Conservation (phyloP, 2,113 vertebrate genomes). For the Argyrosomus japonicus region DNA sequence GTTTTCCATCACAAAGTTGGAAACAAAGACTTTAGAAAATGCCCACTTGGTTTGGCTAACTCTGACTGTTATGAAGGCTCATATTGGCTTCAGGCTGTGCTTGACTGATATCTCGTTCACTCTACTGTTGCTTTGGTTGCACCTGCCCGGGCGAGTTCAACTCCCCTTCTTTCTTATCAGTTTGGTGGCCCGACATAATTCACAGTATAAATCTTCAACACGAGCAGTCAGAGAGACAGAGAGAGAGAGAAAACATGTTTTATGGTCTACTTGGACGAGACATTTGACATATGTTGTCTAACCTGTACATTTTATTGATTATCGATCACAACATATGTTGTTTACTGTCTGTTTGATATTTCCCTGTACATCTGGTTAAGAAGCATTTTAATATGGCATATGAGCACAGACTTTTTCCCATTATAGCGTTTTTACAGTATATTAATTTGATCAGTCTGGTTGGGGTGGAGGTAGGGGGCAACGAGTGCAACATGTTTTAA, state of each 20-base stretch:
- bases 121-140: background rate
- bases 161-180: background rate
- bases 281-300: background rate
- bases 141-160: background rate
- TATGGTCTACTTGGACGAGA: no score
- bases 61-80: background rate
- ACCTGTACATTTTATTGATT: background rate
- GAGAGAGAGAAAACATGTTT: no score
- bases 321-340: background rate
- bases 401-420: background rate
- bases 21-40: background rate
- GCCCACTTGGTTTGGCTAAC: background rate
- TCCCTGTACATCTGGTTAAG: background rate
- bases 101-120: background rate
- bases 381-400: background rate
- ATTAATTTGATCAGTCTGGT: constrained; percentile 25
- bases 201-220: background rate
- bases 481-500: constrained; percentile 49
- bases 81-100: background rate
- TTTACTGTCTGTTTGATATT: background rate
- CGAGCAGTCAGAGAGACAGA: background rate
- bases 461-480: background rate
- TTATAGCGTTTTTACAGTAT: background rate
- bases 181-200: background rate
- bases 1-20: background rate